These are phyloP conservation scores for Furnarius figulus DNA, from an alignment of 2,113 vertebrate species.

Conservation along the genomic window DNA sequence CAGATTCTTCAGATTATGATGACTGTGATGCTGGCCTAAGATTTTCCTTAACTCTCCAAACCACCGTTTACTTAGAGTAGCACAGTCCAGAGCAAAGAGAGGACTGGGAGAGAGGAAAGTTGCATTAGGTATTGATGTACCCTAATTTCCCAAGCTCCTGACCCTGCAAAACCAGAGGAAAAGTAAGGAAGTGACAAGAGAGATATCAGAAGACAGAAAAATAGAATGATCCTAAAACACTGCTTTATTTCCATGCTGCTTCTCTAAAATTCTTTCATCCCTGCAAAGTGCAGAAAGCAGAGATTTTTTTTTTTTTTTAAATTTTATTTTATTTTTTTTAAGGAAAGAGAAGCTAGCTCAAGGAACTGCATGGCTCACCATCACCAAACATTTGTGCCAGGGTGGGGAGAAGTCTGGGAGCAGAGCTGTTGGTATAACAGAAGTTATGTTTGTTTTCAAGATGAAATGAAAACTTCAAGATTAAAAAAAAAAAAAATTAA, in stretches of 20 bases:
- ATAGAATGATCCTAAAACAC: background rate
- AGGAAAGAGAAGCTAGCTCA: background rate
- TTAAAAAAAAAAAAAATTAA: background rate
- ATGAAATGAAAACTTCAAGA: background rate
- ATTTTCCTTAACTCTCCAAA: background rate
- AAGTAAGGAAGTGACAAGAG: background rate
- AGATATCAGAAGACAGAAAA: background rate
- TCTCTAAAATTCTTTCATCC: background rate
- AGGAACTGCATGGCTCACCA: background rate
- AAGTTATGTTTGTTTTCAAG: background rate
- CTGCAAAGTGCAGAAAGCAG: background rate
- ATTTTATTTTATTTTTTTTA: too few species aligned
- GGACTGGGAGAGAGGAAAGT: background rate
- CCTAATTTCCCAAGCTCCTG: background rate
- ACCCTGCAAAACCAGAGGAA: background rate
- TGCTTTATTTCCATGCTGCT: fast-evolving
- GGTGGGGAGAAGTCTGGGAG: background rate
- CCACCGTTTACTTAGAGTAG: background rate
- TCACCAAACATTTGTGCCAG: background rate
- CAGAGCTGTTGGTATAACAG: background rate
- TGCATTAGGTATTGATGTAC: background rate
- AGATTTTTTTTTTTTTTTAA: background rate
- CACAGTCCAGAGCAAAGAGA: background rate
- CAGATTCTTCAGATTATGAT: background rate
- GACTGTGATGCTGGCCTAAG: background rate